Conservation (phyloP, 2,888 invertebrate genomes). For the Uropetala carovei region DNA sequence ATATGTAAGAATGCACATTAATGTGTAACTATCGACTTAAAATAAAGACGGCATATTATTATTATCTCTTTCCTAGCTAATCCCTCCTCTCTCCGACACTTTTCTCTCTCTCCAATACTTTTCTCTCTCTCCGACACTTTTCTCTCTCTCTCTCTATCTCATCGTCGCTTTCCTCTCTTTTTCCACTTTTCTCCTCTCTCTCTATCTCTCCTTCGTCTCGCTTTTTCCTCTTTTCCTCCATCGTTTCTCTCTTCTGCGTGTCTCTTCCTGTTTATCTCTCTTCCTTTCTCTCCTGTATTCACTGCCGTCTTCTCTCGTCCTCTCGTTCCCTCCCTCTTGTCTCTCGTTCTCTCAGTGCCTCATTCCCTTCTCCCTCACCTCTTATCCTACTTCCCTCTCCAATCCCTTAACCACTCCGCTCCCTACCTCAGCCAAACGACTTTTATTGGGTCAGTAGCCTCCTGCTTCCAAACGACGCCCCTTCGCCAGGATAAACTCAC, state of each 20-base stretch:
- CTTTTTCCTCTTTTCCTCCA: background rate
- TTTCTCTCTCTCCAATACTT: conserved; percentile 14
- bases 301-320: no score
- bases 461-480: background rate
- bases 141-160: background rate
- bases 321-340: no score
- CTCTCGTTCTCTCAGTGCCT: no score
- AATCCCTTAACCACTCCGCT: background rate
- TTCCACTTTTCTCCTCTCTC: background rate
- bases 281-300: no score
- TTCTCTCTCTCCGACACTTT: no score
- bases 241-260: background rate
- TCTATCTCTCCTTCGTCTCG: background rate
- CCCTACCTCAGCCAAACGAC: background rate
- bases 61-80: background rate
- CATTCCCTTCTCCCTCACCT: no score
- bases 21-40: no score
- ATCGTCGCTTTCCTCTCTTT: no score
- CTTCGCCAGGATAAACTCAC: background rate
- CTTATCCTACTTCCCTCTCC: background rate
- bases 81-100: no score
- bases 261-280: no score
- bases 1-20: no score
- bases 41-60: no score
- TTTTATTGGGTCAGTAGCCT: background rate